These are phyloP conservation scores for Caenorhabditis sp. DNA, from an alignment of 2,888 invertebrate species.

Conservation along the genomic window DNA sequence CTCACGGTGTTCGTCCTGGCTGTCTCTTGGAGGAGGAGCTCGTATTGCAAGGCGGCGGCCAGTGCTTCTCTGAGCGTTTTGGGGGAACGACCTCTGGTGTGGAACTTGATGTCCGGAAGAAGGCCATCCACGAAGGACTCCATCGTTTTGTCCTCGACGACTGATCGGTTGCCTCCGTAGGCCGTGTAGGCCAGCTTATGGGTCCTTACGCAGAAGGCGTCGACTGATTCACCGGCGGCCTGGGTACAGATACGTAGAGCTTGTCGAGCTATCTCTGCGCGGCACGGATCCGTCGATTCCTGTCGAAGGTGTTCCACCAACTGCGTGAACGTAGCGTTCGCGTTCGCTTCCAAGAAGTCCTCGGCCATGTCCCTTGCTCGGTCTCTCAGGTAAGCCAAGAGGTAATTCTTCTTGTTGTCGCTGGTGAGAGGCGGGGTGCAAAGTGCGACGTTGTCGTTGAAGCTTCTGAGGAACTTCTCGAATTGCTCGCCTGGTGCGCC, in stretches of 20 bases:
- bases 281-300: neutral
- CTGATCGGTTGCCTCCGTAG: neutral
- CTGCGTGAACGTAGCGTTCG: too few species aligned
- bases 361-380: too few species aligned
- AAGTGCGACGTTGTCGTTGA: too few species aligned
- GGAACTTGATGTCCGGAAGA: neutral
- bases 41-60: neutral
- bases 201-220: neutral
- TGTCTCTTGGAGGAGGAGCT: neutral
- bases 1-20: neutral
- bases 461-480: too few species aligned
- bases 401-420: too few species aligned
- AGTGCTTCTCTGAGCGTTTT: neutral
- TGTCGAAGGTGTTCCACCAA: too few species aligned
- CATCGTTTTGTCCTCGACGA: neutral
- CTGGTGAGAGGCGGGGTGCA: too few species aligned
- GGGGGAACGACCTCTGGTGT: neutral
- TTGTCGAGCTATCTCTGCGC: slow-evolving; percentile 7
- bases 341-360: too few species aligned
- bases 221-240: neutral
- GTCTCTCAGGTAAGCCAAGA: too few species aligned
- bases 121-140: slow-evolving; percentile 10
- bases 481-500: too few species aligned
- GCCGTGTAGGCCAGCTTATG: slow-evolving; percentile 2
- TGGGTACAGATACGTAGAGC: neutral